Evolutionary conservation across 1,140 invertebrate species (phyloP).

Genomic region (Euura lappo): DNA sequence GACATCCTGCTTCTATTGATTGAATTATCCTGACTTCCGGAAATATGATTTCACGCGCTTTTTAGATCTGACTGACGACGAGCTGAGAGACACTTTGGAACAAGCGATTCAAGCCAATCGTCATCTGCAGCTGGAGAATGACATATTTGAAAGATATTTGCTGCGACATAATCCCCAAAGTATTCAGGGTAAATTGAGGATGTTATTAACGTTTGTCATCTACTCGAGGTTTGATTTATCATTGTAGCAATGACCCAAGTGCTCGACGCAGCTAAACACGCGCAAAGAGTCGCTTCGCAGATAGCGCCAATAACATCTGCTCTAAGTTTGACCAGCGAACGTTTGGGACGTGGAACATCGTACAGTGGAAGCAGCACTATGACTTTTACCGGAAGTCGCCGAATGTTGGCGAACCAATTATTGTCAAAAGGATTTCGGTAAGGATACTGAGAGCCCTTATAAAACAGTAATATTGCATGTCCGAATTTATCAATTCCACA

Average conservation of each 20-base stretch:
- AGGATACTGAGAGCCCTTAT: not conserved
- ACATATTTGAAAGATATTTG: constrained; percentile 45
- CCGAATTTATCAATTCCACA: no score
- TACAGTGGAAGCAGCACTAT: constrained; percentile 19
- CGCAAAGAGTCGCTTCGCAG: constrained; percentile 23
- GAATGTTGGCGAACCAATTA: not conserved
- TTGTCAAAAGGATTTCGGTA: constrained; percentile 3
- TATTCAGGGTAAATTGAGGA: constrained; percentile 29
- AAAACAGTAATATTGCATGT: not conserved
- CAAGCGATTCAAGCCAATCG: constrained; percentile 28
- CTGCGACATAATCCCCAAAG: constrained; percentile 34
- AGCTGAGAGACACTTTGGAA: constrained; percentile 35
- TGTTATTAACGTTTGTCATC: not conserved
- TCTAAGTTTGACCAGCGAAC: constrained; percentile 20
- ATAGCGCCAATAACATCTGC: constrained; percentile 16
- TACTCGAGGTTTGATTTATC: not conserved
- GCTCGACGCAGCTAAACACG: constrained; percentile 32
- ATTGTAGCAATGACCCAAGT: constrained; percentile 29
- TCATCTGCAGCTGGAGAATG: constrained; percentile 43
- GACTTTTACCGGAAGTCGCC: constrained; percentile 25
- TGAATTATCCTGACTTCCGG: not conserved
- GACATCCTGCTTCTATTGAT: no score
- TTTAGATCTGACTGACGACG: constrained; percentile 35
- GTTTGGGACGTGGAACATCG: constrained; percentile 18
- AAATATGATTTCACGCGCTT: not conserved